These are phyloP conservation scores for Mactra quadrangularis DNA, from an alignment of 1,140 invertebrate genomes.

Conservation along the genomic window DNA sequence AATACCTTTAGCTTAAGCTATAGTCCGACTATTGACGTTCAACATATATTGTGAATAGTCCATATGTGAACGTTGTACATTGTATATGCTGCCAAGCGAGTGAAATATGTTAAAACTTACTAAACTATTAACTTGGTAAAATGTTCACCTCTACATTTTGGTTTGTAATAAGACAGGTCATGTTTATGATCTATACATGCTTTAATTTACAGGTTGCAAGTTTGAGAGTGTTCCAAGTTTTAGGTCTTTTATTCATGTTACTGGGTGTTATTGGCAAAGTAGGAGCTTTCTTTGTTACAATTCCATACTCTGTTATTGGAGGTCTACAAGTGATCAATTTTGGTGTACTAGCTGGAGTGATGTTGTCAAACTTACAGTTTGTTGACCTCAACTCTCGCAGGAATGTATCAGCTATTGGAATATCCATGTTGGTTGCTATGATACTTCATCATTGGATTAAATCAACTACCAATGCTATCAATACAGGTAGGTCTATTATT, in stretches of 20 bases:
- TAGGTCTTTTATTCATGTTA: conserved; percentile 90
- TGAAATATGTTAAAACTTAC: no score
- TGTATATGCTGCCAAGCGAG: no score
- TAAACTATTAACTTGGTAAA: no score
- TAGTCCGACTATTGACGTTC: no score
- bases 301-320: conserved; percentile 94
- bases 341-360: conserved; percentile 83
- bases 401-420: conserved; percentile 81
- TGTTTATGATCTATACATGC: no score
- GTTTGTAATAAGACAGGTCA: no score
- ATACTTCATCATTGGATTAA: conserved; percentile 73
- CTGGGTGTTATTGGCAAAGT: conserved; percentile 89
- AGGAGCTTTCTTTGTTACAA: conserved; percentile 93
- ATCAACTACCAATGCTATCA: conserved; percentile 5
- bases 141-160: no score
- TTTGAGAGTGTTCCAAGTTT: conserved; percentile 92
- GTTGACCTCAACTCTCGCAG: conserved; percentile 78
- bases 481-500: conserved; percentile 43
- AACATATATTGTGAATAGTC: no score
- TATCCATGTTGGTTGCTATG: conserved; percentile 80
- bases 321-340: conserved; percentile 95
- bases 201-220: conserved; percentile 90
- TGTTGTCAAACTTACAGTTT: conserved; percentile 87
- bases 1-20: no score
- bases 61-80: no score